Conservation (phyloP, 2,888 invertebrate species). For the Mesochorus sp. region DNA sequence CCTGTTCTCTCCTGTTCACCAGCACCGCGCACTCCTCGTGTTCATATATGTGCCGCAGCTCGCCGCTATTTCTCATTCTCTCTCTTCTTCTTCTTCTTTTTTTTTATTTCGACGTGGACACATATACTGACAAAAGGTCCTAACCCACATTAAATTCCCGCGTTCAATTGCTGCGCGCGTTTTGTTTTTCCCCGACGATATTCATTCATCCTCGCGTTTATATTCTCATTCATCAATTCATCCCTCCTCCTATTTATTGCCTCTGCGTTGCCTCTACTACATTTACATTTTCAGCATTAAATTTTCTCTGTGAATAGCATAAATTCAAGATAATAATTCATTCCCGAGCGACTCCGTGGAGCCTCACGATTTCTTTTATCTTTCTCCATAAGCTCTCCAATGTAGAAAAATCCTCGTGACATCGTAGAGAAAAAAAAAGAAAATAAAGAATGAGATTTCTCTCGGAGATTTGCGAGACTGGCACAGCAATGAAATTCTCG, state of each 20-base stretch:
- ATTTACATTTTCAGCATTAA: no score
- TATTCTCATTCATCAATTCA: no score
- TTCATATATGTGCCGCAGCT: neutral
- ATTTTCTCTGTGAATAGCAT: no score
- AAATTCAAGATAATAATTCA: no score
- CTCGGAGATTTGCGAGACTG: constrained; percentile 32
- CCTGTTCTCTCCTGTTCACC: constrained; percentile 48
- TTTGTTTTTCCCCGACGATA: neutral
- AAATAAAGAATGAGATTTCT: constrained; percentile 23
- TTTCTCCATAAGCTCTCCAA: neutral
- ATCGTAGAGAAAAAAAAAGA: no score
- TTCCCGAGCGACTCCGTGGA: no score
- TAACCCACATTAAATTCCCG: neutral
- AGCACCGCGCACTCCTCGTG: constrained; percentile 17
- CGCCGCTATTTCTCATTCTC: constrained; percentile 35
- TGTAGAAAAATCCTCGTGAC: constrained; percentile 19
- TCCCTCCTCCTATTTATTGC: no score
- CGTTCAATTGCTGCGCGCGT: neutral
- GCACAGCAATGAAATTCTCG: neutral
- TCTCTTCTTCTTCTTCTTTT: constrained; percentile 20
- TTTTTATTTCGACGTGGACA: neutral
- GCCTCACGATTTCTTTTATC: constrained; percentile 4
- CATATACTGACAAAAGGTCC: constrained; percentile 2
- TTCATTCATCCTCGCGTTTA: no score
- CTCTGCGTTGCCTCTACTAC: no score